phyloP scores from a whole-genome alignment of 2,797 vertebrate species.

The Cyprinella venusta region DNA sequence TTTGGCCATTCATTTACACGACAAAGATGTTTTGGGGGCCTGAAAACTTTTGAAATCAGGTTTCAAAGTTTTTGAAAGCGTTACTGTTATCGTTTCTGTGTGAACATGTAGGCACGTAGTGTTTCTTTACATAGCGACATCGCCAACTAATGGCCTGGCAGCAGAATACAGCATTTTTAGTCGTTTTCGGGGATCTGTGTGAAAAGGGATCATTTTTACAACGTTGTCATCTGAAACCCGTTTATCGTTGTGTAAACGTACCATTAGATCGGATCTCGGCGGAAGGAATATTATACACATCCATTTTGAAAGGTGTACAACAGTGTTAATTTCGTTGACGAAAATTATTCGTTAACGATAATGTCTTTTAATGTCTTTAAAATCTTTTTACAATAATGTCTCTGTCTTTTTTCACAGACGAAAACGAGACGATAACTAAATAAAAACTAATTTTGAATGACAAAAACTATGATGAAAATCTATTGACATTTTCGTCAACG shows the following conservation, averaged over 20 bases:
- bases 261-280: neutral
- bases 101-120: neutral
- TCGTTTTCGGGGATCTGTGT: neutral
- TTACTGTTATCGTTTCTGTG: neutral
- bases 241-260: neutral
- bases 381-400: too few relatives aligned
- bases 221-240: neutral
- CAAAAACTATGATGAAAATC: too few relatives aligned
- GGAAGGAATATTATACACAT: neutral
- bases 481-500: too few relatives aligned
- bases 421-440: too few relatives aligned
- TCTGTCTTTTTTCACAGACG: too few relatives aligned
- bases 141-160: neutral
- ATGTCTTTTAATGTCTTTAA: too few relatives aligned
- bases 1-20: neutral
- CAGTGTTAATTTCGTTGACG: too few relatives aligned
- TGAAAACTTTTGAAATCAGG: neutral
- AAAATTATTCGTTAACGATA: too few relatives aligned
- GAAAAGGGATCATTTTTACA: neutral
- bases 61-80: neutral
- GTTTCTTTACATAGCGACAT: neutral
- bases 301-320: neutral
- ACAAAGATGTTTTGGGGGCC: neutral
- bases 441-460: too few relatives aligned
- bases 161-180: neutral